A percentile compares a stretch with the other conserved stretches of the same genome.
Conservation (phyloP, 1,140 invertebrate genomes). For the Amphibalanus amphitrite region DNA sequence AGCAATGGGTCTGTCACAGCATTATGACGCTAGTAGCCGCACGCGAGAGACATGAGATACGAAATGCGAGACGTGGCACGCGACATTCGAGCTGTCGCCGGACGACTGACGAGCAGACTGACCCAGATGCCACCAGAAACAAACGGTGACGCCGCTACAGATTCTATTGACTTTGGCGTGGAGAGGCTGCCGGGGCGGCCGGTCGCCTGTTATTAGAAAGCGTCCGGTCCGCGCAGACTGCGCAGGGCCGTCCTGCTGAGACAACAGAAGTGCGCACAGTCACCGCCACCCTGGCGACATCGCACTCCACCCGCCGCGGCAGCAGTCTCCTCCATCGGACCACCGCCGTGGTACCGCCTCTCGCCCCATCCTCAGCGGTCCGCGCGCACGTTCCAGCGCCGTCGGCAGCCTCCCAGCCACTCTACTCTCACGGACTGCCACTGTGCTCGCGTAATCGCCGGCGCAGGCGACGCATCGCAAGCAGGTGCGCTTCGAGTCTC, state of each 20-base stretch:
- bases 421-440: no score
- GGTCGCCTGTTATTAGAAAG: not conserved
- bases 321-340: no score
- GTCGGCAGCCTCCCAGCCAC: not conserved
- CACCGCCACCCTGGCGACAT: no score
- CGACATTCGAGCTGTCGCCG: no score
- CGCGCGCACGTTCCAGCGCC: not conserved
- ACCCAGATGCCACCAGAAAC: not conserved
- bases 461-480: not conserved
- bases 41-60: no score
- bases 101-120: not conserved
- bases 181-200: not conserved
- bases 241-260: not conserved
- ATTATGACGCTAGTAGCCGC: no score
- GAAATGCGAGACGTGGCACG: no score
- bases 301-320: no score
- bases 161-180: not conserved
- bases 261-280: not conserved
- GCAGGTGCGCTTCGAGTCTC: not conserved
- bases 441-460: not conserved
- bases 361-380: no score
- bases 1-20: no score
- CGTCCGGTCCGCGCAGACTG: no score
- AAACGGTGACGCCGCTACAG: not conserved
- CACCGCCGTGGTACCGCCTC: not conserved